These are phyloP conservation scores for Oligia strigilis DNA, from an alignment of 2,888 invertebrate species.

Conservation along the genomic window DNA sequence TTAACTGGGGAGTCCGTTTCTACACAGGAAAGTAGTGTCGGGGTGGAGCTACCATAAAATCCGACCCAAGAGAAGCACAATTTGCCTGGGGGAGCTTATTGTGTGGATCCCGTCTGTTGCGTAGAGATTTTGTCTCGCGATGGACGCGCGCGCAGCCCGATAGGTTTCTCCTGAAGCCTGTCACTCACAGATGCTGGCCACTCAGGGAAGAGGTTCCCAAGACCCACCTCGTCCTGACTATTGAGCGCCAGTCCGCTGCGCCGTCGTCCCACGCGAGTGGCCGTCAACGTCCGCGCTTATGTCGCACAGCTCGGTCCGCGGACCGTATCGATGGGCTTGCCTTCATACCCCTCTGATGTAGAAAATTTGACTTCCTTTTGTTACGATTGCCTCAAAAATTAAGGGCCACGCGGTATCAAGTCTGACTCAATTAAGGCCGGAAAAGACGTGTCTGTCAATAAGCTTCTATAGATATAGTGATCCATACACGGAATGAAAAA, in stretches of 20 bases:
- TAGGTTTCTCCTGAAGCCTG: background rate
- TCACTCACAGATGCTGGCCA: background rate
- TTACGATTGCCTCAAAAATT: background rate
- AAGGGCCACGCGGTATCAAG: no score
- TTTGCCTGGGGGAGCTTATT: constrained; percentile 50
- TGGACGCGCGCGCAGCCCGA: background rate
- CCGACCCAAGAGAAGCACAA: constrained; percentile 63
- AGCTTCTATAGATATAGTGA: no score
- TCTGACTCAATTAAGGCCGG: no score
- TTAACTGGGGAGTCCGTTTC: constrained; percentile 78
- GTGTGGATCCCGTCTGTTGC: constrained; percentile 47
- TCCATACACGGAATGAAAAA: no score
- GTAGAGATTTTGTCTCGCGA: background rate
- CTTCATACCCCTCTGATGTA: constrained; percentile 78
- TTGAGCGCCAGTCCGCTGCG: background rate
- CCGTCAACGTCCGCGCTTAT: constrained; percentile 33
- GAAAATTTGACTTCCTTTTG: constrained; percentile 78
- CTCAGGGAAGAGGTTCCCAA: background rate
- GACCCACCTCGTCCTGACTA: background rate
- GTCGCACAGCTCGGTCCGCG: constrained; percentile 50
- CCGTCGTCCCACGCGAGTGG: background rate
- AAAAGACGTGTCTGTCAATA: no score
- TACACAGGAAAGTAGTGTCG: constrained; percentile 79
- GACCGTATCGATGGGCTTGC: constrained; percentile 57
- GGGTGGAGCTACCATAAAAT: constrained; percentile 75